These are phyloP conservation scores for Zootoca vivipara DNA, from an alignment of 2,113 vertebrate species.

Conservation along the genomic window DNA sequence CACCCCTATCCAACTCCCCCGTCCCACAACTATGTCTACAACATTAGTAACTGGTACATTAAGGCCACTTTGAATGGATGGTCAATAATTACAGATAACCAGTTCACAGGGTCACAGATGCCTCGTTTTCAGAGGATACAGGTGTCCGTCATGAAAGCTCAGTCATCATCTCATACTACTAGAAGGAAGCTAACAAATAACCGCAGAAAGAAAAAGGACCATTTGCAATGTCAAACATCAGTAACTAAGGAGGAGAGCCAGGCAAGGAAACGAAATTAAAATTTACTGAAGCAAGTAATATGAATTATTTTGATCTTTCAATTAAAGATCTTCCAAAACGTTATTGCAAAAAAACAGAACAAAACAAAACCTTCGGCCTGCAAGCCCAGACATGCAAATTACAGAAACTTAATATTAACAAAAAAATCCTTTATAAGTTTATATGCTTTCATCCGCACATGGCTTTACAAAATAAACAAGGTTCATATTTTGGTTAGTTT, in stretches of 20 bases:
- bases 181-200: neutral
- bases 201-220: neutral
- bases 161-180: neutral
- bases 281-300: constrained; percentile 8
- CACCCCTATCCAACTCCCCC: too few species aligned
- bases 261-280: constrained; percentile 11
- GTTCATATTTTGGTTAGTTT: constrained; percentile 28
- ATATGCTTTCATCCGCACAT: neutral
- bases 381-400: constrained; percentile 31
- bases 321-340: neutral
- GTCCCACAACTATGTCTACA: neutral
- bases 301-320: constrained; percentile 40
- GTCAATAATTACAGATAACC: neutral
- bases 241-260: constrained; percentile 1
- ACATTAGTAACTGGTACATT: too few species aligned
- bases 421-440: constrained; percentile 20
- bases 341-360: neutral
- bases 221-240: neutral
- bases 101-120: neutral
- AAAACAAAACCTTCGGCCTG: constrained; percentile 8
- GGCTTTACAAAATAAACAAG: constrained; percentile 43
- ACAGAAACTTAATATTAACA: constrained; percentile 31
- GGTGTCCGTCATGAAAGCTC: neutral
- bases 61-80: neutral
- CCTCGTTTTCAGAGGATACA: neutral